These are phyloP conservation scores for Sanderia malayensis DNA, from an alignment of 30 jellyfish, hydroid and myxozoan species.

Conservation along the genomic window DNA sequence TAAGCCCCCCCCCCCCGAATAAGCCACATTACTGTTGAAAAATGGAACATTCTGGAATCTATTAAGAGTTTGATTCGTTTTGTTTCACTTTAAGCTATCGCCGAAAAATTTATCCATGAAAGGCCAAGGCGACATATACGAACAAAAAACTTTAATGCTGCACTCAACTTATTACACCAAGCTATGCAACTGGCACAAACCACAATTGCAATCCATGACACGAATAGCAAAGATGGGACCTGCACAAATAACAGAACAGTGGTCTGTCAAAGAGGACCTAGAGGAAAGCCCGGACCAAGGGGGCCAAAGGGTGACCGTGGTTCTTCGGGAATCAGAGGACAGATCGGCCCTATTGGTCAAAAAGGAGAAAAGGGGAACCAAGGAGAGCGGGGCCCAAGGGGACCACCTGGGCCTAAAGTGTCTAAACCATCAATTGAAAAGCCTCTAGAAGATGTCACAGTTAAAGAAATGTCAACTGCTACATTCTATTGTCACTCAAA, in stretches of 20 bases:
- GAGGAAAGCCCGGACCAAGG: slow-evolving; percentile 28
- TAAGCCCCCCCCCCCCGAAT: too few species aligned
- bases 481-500: slow-evolving; percentile 22
- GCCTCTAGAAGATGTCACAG: slow-evolving; percentile 5
- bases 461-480: neutral
- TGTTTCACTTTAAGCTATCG: too few species aligned
- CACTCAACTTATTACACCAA: too few species aligned
- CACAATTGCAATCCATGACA: neutral
- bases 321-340: slow-evolving; percentile 13
- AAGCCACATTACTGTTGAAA: too few species aligned
- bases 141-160: too few species aligned
- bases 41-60: too few species aligned
- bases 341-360: slow-evolving; percentile 11
- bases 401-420: slow-evolving; percentile 40
- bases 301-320: slow-evolving; percentile 44
- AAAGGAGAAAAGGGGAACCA: slow-evolving; percentile 34
- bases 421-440: slow-evolving; percentile 5
- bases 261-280: neutral
- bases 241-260: neutral
- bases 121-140: too few species aligned
- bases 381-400: slow-evolving; percentile 45
- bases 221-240: neutral
- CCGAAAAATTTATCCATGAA: too few species aligned
- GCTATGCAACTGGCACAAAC: too few species aligned
- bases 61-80: too few species aligned